A percentile compares a stretch with the other conserved stretches of the same genome.
Evolutionary conservation across 2,113 vertebrate genomes (phyloP).

Genomic region (Danio rerio): GRCz12tu NC_133189.1:37313001-37313500

Average conservation of each 20-base stretch:
- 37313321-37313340: background rate
- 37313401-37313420: too few relatives aligned
- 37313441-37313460: too few relatives aligned
- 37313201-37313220: slow-evolving; percentile 69
- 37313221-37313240: slow-evolving; percentile 62
- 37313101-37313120: slow-evolving; percentile 54
- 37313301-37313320: background rate
- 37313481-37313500: too few relatives aligned
- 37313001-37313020: slow-evolving; percentile 60
- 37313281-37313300: background rate
- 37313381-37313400: background rate
- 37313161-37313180: slow-evolving; percentile 53
- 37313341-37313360: background rate
- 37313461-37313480: too few relatives aligned
- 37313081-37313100: slow-evolving; percentile 42
- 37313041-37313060: slow-evolving; percentile 17
- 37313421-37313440: too few relatives aligned
- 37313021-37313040: background rate
- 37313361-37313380: background rate
- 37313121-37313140: slow-evolving; percentile 53
- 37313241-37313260: slow-evolving; percentile 65
- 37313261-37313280: slow-evolving; percentile 46
- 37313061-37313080: slow-evolving; percentile 37
- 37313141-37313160: slow-evolving; percentile 62
- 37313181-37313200: slow-evolving; percentile 62